These are phyloP conservation scores for Dicroscelio sp. DNA, from an alignment of 2,888 invertebrate genomes.

Conservation along the genomic window DNA sequence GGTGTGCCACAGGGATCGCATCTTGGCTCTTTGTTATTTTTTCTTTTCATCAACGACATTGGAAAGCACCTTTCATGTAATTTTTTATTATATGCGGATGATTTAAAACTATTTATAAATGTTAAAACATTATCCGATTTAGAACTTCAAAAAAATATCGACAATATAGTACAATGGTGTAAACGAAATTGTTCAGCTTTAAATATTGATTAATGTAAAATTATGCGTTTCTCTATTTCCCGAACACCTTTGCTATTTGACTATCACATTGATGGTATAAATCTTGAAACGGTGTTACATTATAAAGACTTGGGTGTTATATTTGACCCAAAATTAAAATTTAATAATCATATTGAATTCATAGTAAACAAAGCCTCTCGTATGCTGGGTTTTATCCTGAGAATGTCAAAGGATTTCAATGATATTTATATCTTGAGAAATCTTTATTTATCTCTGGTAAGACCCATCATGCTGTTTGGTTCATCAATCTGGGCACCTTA, in stretches of 20 bases:
- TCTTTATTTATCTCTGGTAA: not conserved
- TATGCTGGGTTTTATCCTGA: not conserved
- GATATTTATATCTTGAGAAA: not conserved
- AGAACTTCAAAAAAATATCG: not conserved
- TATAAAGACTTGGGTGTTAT: not conserved
- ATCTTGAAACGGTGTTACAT: not conserved
- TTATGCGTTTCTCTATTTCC: not conserved
- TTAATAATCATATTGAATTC: not conserved
- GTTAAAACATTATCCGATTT: not conserved
- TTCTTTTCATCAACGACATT: not conserved
- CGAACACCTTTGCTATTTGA: not conserved
- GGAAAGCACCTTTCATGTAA: not conserved
- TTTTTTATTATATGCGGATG: not conserved
- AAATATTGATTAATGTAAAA: not conserved
- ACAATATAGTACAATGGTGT: not conserved
- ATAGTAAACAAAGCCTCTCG: not conserved
- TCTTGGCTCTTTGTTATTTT: not conserved
- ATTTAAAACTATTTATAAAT: not conserved
- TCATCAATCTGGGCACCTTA: not conserved
- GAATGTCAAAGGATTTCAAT: not conserved
- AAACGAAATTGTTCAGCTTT: not conserved
- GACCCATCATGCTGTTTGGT: not conserved
- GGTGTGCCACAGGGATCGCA: conserved; percentile 2
- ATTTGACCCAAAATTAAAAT: too few species aligned
- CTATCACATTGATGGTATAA: not conserved